These are phyloP conservation scores for Minunthozetes semirufus DNA, from an alignment of 2,888 invertebrate species.

Conservation along the genomic window DNA sequence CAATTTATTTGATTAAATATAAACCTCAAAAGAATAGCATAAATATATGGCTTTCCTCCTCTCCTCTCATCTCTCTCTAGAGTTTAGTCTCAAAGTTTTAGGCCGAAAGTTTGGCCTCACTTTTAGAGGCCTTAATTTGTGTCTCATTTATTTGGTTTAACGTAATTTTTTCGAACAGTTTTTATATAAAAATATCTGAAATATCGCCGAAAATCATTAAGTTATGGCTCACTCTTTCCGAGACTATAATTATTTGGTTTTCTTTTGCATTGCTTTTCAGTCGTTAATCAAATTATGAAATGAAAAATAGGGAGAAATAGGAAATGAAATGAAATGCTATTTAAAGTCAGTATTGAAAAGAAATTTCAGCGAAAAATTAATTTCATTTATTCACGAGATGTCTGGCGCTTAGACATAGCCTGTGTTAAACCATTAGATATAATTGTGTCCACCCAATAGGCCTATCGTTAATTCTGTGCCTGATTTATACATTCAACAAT, in stretches of 20 bases:
- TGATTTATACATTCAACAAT: not conserved
- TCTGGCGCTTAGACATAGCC: too few relatives aligned
- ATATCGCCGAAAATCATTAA: too few relatives aligned
- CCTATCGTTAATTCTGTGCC: not conserved
- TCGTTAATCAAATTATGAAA: too few relatives aligned
- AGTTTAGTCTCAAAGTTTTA: not conserved
- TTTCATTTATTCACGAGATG: not conserved
- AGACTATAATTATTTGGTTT: too few relatives aligned
- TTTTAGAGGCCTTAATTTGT: not conserved
- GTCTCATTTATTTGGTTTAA: too few relatives aligned
- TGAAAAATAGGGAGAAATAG: too few relatives aligned
- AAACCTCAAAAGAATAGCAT: conserved; percentile 19
- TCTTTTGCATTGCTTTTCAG: too few relatives aligned
- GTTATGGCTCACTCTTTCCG: too few relatives aligned
- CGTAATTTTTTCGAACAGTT: too few relatives aligned
- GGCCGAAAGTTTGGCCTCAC: not conserved
- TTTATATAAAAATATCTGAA: too few relatives aligned
- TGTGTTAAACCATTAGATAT: not conserved
- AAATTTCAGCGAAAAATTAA: not conserved
- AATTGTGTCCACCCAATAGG: not conserved
- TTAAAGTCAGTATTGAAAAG: not conserved
- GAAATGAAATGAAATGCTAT: too few relatives aligned
- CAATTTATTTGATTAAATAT: conserved; percentile 22
- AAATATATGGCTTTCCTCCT: not conserved
- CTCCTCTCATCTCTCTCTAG: not conserved